Conservation (phyloP, 92 coral and sea anemone genomes). For the Diadumene lineata region DNA sequence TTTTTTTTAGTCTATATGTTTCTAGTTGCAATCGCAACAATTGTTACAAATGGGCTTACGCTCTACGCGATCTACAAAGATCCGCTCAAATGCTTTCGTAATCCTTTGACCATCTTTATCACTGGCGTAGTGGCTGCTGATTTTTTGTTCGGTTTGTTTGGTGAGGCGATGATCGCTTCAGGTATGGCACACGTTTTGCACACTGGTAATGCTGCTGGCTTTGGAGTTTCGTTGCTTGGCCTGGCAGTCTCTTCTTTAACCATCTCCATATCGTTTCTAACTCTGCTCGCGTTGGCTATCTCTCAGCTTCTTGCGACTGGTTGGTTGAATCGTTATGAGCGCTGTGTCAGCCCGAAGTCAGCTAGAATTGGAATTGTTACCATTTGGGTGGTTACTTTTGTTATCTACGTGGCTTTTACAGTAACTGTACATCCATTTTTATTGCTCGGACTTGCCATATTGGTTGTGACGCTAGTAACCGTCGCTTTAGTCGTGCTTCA, state of each 20-base stretch:
- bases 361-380: slow-evolving; percentile 36
- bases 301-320: slow-evolving; percentile 59
- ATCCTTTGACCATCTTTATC: slow-evolving; percentile 34
- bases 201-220: background rate
- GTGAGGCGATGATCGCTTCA: slow-evolving; percentile 23
- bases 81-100: slow-evolving; percentile 43
- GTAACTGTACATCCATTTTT: background rate
- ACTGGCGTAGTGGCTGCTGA: slow-evolving; percentile 26
- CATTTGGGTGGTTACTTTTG: slow-evolving; percentile 35
- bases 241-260: slow-evolving; percentile 45
- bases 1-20: slow-evolving; percentile 19
- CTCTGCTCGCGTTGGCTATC: slow-evolving; percentile 59
- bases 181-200: slow-evolving; percentile 1
- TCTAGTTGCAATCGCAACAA: slow-evolving; percentile 28
- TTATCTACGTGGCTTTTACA: background rate
- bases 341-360: slow-evolving; percentile 23
- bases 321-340: slow-evolving; percentile 47
- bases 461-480: slow-evolving; percentile 55
- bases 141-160: slow-evolving; percentile 29
- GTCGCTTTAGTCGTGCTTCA: slow-evolving; percentile 51
- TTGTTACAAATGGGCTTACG: slow-evolving; percentile 21
- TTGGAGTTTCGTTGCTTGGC: slow-evolving; percentile 25
- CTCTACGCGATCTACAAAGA: slow-evolving; percentile 43
- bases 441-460: slow-evolving; percentile 5
- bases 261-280: slow-evolving; percentile 61